Base-by-base conservation (phyloP, 1,140 invertebrate genomes). In the Trachymyrmex cornetzi region DNA sequence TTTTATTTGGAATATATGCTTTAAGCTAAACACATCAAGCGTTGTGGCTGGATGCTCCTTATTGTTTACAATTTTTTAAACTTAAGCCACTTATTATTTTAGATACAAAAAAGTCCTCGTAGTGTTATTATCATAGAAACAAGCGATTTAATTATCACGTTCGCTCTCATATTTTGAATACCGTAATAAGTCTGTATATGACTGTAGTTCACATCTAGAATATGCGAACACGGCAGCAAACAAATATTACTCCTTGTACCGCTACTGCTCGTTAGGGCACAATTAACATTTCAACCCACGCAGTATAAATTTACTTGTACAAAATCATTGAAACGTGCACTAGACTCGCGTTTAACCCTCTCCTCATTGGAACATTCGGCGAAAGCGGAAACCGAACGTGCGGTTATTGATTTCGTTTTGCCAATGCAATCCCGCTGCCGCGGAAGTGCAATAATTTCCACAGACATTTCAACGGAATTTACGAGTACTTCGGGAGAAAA, bases 231-330 rank as follows among this genome's bases (percentile, higher is more conserved):
- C 55, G 30, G 30, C 50, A 50, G n/a, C 24, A 38, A 22, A 57
- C 80, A 27, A 50, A 61, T 48, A 63, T 75, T 50, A 75, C n/a
- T 61, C 55, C 48, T 84, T 74, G 55, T 34, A 59, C 59, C 64
- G 34, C 50, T 24, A 27, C 61, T 55, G 87, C 84, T 87, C 57
- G 75, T 77, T 85, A 77, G 55, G 34, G 44, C 69, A 88, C 87
- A 87, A 89, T 90, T 89, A 90, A 90, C 89, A 90, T 90, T 90
- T 90, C 88, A 24, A 88, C 66, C 75, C 63, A 74, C 55, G 61
- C 74, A 81, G 88, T 72, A 44, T 44, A 88, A 90, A 90, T 90
- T 90, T 90, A 82, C 86, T 81, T 71, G 67, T 57, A 59, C 81
- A 24, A n/a, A 79, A 77, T 64, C 66, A 50, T 82, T 61, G 77